A percentile compares a stretch with the other conserved stretches of the same genome.
These are phyloP conservation scores for Hermetia illucens DNA, from an alignment of 1,140 invertebrate species.

Conservation along the genomic window DNA sequence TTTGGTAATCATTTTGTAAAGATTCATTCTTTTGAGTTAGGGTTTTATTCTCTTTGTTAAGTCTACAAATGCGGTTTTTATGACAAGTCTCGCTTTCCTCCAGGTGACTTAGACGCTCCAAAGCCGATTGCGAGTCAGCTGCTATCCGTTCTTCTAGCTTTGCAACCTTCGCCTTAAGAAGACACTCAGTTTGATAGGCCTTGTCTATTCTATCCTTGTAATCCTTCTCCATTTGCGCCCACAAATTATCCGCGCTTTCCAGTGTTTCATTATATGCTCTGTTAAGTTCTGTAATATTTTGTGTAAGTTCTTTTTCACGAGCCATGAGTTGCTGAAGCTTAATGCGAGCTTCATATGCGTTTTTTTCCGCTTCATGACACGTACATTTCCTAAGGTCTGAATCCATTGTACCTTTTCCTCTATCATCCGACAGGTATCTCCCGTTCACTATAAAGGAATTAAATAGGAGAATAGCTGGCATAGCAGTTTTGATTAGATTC, in stretches of 20 bases:
- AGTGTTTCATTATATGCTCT: constrained; percentile 55
- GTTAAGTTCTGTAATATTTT: constrained; percentile 44
- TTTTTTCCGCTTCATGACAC: no score
- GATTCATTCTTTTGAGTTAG: constrained; percentile 30
- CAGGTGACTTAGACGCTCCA: constrained; percentile 31
- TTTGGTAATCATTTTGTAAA: constrained; percentile 32
- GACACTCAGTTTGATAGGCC: constrained; percentile 16
- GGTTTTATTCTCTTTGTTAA: constrained; percentile 34
- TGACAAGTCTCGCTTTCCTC: constrained; percentile 37
- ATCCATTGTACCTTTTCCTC: no score
- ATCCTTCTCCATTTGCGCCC: constrained; percentile 50
- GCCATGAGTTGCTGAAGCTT: constrained; percentile 14
- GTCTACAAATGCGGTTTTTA: constrained; percentile 33
- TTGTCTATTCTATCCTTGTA: constrained; percentile 43
- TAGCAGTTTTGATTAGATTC: constrained; percentile 43
- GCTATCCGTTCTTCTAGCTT: constrained; percentile 23
- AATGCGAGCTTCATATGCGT: no score
- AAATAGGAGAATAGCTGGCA: constrained; percentile 49
- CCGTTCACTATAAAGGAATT: constrained; percentile 32
- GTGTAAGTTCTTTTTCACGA: constrained; percentile 27
- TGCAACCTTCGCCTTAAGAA: constrained; percentile 23
- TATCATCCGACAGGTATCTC: no score
- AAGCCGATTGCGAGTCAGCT: constrained; percentile 21
- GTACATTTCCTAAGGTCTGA: no score
- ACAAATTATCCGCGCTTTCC: constrained; percentile 56